Evolutionary conservation across 2,888 invertebrate species (phyloP).

Genomic region (Shargacucullia verbasci): DNA sequence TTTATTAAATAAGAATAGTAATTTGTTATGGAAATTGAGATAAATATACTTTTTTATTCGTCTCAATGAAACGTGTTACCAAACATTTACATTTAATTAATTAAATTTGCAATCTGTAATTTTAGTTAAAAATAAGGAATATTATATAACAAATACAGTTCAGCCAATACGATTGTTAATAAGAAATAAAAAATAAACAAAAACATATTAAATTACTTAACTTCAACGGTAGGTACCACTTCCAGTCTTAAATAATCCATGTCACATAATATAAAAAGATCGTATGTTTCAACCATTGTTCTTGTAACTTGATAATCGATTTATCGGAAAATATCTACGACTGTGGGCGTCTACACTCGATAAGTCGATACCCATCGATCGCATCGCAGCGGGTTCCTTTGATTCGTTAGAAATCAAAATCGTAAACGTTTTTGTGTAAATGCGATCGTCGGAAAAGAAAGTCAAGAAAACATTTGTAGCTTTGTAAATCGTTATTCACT

Average conservation of each 20-base stretch:
- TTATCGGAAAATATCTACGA: slow-evolving; percentile 73
- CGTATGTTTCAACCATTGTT: slow-evolving; percentile 77
- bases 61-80: no score
- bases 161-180: no score
- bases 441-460: slow-evolving; percentile 23
- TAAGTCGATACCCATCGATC: slow-evolving; percentile 64
- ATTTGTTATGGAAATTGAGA: no score
- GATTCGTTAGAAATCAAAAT: slow-evolving; percentile 46
- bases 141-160: no score
- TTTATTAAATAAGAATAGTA: no score
- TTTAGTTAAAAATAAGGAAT: no score
- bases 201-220: no score
- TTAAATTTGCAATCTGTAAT: no score
- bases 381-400: slow-evolving; percentile 58
- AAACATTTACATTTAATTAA: no score
- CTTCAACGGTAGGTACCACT: slow-evolving; percentile 13
- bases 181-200: no score
- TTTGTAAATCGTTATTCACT: slow-evolving; percentile 2
- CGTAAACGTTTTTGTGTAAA: slow-evolving; percentile 49
- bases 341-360: slow-evolving; percentile 70
- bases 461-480: slow-evolving; percentile 15
- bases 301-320: slow-evolving; percentile 83
- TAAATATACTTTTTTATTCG: no score
- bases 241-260: slow-evolving; percentile 29
- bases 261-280: slow-evolving; percentile 55